Percentiles rank a stretch among this genome's conserved stretches.
Conservation (phyloP, 2,888 invertebrate species). For the Fragum whitleyi region DNA sequence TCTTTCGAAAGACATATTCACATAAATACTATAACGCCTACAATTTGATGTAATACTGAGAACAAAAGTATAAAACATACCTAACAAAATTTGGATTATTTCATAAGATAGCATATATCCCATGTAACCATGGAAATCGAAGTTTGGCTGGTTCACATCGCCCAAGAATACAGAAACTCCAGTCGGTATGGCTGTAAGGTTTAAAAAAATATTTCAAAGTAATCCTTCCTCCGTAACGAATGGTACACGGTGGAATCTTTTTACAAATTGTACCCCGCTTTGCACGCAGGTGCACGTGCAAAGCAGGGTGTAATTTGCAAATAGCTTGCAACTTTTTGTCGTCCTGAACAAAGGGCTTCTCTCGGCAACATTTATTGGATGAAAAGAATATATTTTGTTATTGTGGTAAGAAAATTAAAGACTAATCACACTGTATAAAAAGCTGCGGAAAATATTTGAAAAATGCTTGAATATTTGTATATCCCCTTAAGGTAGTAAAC, state of each 20-base stretch:
- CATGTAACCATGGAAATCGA: conserved; percentile 37
- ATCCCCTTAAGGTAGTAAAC: no score
- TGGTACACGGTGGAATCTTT: no score
- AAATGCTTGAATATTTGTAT: no score
- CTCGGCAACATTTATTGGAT: not conserved
- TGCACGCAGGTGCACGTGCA: no score
- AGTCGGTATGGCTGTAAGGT: conserved; percentile 38
- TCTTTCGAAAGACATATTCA: not conserved
- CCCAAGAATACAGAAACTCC: conserved; percentile 37
- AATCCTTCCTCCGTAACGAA: no score
- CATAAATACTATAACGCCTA: not conserved
- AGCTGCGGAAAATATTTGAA: no score
- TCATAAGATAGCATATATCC: conserved; percentile 40
- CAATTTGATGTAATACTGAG: no score
- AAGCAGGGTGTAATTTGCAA: no score
- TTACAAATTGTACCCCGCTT: not conserved
- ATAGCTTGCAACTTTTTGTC: no score
- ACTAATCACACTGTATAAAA: no score
- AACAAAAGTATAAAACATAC: conserved; percentile 16
- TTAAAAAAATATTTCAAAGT: not conserved
- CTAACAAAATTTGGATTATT: conserved; percentile 33
- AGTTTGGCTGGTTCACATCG: conserved; percentile 3
- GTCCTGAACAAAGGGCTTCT: no score
- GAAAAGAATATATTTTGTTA: not conserved
- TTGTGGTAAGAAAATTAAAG: no score